Evolutionary conservation across 2,888 invertebrate species (phyloP).

Genomic region (Agrotis ipsilon): DNA sequence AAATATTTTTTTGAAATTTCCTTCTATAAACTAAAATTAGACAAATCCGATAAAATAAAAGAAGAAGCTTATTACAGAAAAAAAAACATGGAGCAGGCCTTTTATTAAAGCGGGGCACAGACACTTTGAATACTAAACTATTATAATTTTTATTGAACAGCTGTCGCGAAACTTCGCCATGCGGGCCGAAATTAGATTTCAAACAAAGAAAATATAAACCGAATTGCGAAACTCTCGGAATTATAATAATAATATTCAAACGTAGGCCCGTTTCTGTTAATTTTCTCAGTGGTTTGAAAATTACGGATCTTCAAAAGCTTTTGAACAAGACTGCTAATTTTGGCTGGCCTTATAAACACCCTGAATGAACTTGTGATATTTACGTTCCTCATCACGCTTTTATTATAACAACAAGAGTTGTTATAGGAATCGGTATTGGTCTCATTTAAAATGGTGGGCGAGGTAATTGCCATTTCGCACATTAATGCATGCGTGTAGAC

Average conservation of each 20-base stretch:
- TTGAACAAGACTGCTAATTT: constrained; percentile 51
- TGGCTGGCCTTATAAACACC: constrained; percentile 20
- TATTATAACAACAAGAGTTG: background rate
- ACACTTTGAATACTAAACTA: constrained; percentile 51
- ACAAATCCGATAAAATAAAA: background rate
- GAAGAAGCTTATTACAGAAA: background rate
- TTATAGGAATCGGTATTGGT: no score
- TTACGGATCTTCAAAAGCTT: constrained; percentile 34
- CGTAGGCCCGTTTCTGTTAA: constrained; percentile 33
- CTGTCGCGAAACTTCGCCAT: constrained; percentile 41
- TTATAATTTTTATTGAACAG: constrained; percentile 55
- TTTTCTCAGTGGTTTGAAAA: constrained; percentile 41
- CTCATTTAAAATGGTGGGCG: no score
- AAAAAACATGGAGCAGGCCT: background rate
- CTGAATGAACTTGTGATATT: constrained; percentile 35
- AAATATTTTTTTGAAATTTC: background rate
- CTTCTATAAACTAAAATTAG: background rate
- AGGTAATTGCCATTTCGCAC: no score
- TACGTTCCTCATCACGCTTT: background rate
- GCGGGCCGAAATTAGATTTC: constrained; percentile 46
- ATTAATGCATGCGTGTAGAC: no score
- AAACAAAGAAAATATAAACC: constrained; percentile 51
- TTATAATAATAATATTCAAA: constrained; percentile 55
- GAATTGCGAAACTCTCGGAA: constrained; percentile 36
- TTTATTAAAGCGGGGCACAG: constrained; percentile 36